These are phyloP conservation scores for Pogoniulus pusillus DNA, from an alignment of 2,797 vertebrate genomes.

Conservation along the genomic window DNA sequence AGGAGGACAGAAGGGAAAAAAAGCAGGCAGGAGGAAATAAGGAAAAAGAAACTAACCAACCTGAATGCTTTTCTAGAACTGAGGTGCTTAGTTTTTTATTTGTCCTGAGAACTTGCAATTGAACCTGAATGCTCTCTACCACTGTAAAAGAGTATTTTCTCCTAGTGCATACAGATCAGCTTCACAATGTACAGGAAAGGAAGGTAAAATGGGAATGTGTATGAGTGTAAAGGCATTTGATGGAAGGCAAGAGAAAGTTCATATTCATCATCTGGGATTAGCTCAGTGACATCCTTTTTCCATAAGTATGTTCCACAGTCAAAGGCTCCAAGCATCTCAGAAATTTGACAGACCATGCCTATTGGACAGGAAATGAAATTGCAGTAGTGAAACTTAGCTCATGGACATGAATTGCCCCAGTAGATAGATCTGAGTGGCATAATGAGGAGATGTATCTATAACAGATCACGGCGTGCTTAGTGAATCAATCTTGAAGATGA, in stretches of 20 bases:
- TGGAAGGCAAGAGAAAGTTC: not conserved
- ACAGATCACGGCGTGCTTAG: not conserved
- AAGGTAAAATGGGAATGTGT: not conserved
- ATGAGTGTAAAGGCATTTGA: not conserved
- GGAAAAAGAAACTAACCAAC: not conserved
- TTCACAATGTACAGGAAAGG: not conserved
- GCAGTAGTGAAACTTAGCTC: not conserved
- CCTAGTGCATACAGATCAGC: not conserved
- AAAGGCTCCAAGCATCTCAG: not conserved
- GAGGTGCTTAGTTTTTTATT: not conserved
- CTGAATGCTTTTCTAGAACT: not conserved
- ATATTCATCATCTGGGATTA: not conserved
- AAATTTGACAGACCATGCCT: not conserved
- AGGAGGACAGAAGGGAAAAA: not conserved
- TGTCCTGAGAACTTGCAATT: not conserved
- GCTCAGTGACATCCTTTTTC: not conserved
- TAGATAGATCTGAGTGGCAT: not conserved
- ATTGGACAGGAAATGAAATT: not conserved
- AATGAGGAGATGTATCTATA: not conserved
- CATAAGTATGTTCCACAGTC: not conserved
- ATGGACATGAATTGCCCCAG: not conserved
- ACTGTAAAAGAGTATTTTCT: not conserved
- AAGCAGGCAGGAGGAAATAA: not conserved
- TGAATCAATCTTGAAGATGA: not conserved
- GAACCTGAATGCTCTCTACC: not conserved